phyloP scores from a whole-genome alignment of 2,797 vertebrate genomes.

The Phataginus tetradactyla region DNA sequence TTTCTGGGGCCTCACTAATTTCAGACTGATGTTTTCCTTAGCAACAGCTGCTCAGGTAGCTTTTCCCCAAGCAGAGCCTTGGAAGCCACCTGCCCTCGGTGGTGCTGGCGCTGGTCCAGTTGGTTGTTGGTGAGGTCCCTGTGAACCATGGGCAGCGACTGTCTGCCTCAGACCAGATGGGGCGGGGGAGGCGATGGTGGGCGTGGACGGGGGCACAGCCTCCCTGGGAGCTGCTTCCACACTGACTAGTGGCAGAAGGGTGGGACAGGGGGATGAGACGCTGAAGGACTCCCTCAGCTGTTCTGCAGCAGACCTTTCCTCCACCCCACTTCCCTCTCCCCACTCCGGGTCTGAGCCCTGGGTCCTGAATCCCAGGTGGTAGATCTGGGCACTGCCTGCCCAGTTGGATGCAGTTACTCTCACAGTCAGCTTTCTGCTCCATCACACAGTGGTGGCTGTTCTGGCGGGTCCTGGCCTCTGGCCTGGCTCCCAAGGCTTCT shows the following conservation, averaged over 20 bases:
- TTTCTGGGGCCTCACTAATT: not conserved
- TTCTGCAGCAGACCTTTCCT: not conserved
- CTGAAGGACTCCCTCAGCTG: not conserved
- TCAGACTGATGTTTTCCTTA: constrained; percentile 11
- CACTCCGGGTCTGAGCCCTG: not conserved
- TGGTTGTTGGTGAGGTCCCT: too few species aligned
- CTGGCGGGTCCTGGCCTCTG: not conserved
- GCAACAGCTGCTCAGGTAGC: not conserved
- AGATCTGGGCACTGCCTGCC: not conserved
- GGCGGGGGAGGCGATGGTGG: not conserved
- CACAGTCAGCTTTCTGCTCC: not conserved
- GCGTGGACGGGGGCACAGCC: not conserved
- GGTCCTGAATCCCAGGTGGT: not conserved
- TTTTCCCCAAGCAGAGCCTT: not conserved
- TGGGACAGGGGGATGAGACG: not conserved
- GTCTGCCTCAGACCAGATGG: fast-evolving
- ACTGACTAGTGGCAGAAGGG: not conserved
- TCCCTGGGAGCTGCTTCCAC: not conserved
- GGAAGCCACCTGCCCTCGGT: not conserved
- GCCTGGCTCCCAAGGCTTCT: not conserved
- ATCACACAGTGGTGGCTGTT: too few species aligned
- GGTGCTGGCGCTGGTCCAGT: not conserved
- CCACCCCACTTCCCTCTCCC: not conserved
- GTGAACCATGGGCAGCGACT: not conserved
- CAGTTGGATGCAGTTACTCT: not conserved